phyloP scores from a whole-genome alignment of 2,888 invertebrate species.

The Apotomis betuletana region DNA sequence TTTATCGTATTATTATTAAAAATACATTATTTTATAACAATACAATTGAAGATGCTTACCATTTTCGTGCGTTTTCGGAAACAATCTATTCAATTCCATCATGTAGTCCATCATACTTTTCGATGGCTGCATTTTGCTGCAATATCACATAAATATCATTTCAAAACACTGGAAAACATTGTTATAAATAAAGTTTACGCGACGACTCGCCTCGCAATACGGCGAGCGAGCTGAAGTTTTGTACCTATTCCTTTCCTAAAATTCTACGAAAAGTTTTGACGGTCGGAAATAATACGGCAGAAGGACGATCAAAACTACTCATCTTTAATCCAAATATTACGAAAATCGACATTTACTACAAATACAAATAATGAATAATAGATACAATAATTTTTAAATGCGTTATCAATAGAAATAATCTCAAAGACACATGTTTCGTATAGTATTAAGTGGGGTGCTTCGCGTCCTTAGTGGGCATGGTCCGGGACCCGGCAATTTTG shows the following conservation, averaged over 20 bases:
- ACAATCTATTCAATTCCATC: constrained; percentile 62
- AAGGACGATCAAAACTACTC: not conserved
- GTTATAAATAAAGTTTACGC: constrained; percentile 24
- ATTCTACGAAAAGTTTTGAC: constrained; percentile 32
- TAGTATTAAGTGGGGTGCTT: no score
- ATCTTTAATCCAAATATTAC: not conserved
- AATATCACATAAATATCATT: constrained; percentile 49
- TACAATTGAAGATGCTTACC: constrained; percentile 54
- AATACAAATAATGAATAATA: not conserved
- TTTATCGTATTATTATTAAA: not conserved
- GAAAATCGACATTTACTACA: not conserved
- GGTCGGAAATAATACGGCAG: constrained; percentile 4
- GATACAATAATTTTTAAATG: not conserved
- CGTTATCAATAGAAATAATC: no score
- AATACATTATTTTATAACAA: not conserved
- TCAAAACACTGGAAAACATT: constrained; percentile 44
- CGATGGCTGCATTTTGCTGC: constrained; percentile 61
- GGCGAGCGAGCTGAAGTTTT: not conserved
- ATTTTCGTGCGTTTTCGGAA: constrained; percentile 57
- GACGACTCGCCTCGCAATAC: not conserved
- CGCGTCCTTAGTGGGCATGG: no score
- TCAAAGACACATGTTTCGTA: no score
- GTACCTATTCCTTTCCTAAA: constrained; percentile 7
- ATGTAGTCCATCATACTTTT: constrained; percentile 61
- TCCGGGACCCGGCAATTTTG: constrained; percentile 5